phyloP scores from a whole-genome alignment of 2,113 vertebrate species.

The Sylvietta virens region DNA sequence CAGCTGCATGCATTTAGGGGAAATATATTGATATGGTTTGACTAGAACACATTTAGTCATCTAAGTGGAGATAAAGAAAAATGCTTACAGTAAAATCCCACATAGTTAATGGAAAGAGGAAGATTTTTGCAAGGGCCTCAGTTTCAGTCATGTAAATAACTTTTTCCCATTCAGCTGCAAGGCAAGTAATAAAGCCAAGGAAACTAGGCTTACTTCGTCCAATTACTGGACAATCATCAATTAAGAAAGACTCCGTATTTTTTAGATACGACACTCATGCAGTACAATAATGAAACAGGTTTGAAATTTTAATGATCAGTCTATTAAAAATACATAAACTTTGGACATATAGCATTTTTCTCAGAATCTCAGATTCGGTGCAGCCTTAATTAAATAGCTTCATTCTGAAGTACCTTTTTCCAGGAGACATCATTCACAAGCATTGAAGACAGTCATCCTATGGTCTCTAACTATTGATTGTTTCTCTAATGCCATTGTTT shows the following conservation, averaged over 20 bases:
- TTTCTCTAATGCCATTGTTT: background rate
- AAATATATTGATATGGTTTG: background rate
- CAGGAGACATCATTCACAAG: background rate
- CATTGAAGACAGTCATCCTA: background rate
- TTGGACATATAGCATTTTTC: background rate
- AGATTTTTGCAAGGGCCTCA: background rate
- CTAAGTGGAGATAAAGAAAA: background rate
- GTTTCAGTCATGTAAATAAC: background rate
- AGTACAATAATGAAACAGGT: background rate
- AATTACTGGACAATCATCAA: background rate
- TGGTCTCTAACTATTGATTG: background rate
- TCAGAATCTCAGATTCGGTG: background rate
- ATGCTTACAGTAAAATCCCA: background rate
- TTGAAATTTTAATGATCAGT: slow-evolving; percentile 14
- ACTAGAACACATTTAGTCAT: background rate
- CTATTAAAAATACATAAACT: background rate
- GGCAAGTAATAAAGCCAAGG: background rate
- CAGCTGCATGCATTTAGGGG: background rate
- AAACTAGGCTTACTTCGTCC: background rate
- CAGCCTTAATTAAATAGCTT: background rate
- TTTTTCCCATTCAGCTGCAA: background rate
- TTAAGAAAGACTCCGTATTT: background rate
- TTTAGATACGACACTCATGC: background rate
- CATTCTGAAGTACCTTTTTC: background rate
- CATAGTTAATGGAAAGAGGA: background rate